Base-by-base conservation (phyloP, 2,888 invertebrate species). In the Coecobrya sp. region DNA sequence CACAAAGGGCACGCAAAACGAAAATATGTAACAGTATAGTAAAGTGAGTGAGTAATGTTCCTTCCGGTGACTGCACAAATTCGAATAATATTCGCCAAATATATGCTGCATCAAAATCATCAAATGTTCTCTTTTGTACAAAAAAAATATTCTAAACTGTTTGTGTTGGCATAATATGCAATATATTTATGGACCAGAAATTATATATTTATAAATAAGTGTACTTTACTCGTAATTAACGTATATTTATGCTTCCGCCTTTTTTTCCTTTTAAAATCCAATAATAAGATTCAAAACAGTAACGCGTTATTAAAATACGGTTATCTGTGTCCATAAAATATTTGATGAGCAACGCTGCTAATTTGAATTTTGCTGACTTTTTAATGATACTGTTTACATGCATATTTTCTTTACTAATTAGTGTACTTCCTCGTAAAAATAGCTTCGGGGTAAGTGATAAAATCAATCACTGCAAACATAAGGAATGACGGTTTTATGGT, bases 241-340 rank as follows among this genome's bases (percentile, higher is more conserved):
- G n/a, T n/a, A 49, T 65, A 11, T 42, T n/a, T 68, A 70, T 62
- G 55, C 92, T 92, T 92, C 92, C 92, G 92, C 36, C 82, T 91
- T 73, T 13, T 49, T 49, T 7, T 7, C 3, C 49, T 55, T 91
- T 87, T 62, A 73, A 91, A 81, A 91, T 86, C 3, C 49, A 36
- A 30, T 91, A 79, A 70, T 86, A 22, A 55, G 36, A 86, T 68
- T 86, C 70, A 59, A 52, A 59, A 25, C 49, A 25, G 55, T 55
- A 22, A 62, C 87, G 59, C 36, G 11, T 45, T 70, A 73, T 42
- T 73, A 25, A 79, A 49, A 59, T 73, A 36, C 42, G 45, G 45
- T 73, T 45, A 45, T 73, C 1, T 42, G 65, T 27, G 19, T 73
- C 22, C 11, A 22, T 73, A 73, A 70, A 73, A 73, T 73, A 70